Conservation (phyloP, 2,888 invertebrate genomes). For the Spatulosminthurus flaviceps region DNA sequence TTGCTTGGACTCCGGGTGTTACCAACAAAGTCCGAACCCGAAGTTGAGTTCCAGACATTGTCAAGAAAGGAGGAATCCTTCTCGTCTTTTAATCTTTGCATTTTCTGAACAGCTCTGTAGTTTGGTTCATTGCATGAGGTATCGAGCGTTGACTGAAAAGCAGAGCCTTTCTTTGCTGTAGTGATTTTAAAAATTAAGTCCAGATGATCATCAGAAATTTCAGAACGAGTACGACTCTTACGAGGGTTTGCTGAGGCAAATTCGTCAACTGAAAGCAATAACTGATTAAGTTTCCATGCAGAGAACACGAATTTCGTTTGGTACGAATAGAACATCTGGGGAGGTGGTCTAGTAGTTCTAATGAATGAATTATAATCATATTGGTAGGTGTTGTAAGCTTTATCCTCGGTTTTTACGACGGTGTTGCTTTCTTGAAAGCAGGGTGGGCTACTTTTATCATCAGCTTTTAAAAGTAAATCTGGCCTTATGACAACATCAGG, state of each 20-base stretch:
- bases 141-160: not conserved
- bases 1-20: too few relatives aligned
- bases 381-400: not conserved
- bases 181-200: constrained; percentile 1
- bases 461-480: not conserved
- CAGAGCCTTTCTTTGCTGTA: not conserved
- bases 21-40: too few relatives aligned
- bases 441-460: not conserved
- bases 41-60: too few relatives aligned
- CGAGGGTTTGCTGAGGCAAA: not conserved
- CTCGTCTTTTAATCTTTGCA: too few relatives aligned
- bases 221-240: not conserved
- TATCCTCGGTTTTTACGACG: not conserved
- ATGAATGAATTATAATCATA: not conserved
- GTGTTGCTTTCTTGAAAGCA: not conserved
- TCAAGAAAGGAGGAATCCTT: too few relatives aligned
- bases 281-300: too few relatives aligned
- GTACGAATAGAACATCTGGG: not conserved
- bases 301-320: not conserved
- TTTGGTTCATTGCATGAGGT: not conserved
- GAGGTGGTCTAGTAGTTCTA: not conserved
- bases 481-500: too few relatives aligned
- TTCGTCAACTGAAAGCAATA: too few relatives aligned
- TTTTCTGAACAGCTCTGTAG: not conserved
- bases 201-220: not conserved